Percentiles rank a stretch among this genome's conserved stretches.
phyloP scores from a whole-genome alignment of 35 echinoderm and acorn worm species.

The Strongylocentrotus purpuratus region DNA sequence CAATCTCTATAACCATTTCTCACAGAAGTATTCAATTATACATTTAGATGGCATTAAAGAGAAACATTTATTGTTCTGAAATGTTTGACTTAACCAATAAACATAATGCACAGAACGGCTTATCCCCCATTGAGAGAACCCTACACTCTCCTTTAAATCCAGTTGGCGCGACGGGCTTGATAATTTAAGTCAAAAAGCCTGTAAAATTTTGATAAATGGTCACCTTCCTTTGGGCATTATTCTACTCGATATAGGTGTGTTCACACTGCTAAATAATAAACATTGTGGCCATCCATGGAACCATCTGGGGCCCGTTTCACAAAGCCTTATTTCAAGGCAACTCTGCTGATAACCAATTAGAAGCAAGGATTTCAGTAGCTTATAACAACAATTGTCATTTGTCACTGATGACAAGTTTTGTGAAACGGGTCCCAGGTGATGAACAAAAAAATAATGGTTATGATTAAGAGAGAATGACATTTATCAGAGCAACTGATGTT shows the following conservation, averaged over 20 bases:
- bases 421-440: no score
- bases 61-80: background rate
- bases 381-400: no score
- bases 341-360: no score
- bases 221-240: background rate
- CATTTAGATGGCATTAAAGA: background rate
- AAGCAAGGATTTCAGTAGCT: no score
- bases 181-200: background rate
- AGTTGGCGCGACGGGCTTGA: background rate
- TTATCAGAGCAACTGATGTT: background rate
- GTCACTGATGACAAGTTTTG: no score
- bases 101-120: background rate
- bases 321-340: no score
- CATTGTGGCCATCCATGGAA: background rate
- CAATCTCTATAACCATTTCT: background rate
- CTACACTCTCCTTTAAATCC: background rate
- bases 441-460: background rate
- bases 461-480: background rate
- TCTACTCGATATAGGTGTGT: background rate
- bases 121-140: background rate
- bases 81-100: background rate
- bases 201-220: slow-evolving; percentile 13
- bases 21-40: background rate
- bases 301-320: no score
- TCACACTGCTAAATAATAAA: background rate